phyloP scores from a whole-genome alignment of 1,140 invertebrate species.

The Palaemon carinicauda region DNA sequence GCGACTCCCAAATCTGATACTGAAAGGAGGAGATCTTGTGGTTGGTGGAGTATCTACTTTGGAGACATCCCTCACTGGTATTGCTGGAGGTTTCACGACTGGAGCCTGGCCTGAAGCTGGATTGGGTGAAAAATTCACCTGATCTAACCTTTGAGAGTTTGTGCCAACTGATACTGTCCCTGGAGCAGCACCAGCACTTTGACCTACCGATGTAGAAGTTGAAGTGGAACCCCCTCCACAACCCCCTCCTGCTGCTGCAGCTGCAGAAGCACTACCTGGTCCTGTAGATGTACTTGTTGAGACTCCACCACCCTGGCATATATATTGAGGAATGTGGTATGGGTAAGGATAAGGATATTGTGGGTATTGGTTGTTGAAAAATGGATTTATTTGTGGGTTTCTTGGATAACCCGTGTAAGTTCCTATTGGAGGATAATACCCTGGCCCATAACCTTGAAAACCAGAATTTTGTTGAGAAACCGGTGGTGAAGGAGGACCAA shows the following conservation, averaged over 20 bases:
- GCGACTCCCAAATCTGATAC: neutral
- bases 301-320: constrained; percentile 12
- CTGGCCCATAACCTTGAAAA: neutral
- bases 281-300: constrained; percentile 29
- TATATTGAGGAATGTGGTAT: neutral
- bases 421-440: too few relatives aligned
- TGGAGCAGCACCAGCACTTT: neutral
- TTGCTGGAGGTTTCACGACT: neutral
- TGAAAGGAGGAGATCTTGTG: neutral
- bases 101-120: too few relatives aligned
- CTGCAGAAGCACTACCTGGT: constrained; percentile 11
- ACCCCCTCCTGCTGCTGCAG: constrained; percentile 21
- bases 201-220: neutral
- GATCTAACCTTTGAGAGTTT: neutral
- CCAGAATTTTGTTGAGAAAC: neutral
- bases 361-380: neutral
- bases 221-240: constrained; percentile 12
- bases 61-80: neutral
- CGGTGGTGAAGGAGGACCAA: neutral
- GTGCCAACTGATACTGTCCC: neutral
- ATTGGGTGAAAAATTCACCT: neutral
- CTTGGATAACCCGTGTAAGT: neutral
- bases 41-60: neutral
- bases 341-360: neutral
- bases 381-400: neutral